Base-by-base conservation (phyloP, 2,888 invertebrate species). In the Adelphocoris suturalis region DNA sequence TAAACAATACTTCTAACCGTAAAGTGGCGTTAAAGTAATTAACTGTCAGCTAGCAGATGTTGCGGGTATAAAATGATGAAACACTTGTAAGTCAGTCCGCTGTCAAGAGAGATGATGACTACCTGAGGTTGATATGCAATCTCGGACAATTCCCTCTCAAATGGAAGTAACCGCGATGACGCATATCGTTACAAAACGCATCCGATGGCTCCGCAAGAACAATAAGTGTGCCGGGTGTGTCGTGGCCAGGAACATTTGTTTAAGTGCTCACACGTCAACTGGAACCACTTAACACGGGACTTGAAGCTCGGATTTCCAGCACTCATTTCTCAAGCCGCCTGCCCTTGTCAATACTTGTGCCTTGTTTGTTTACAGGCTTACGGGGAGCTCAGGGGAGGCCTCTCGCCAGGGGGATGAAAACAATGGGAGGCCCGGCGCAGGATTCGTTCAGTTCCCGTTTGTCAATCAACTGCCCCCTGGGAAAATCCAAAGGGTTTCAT, bases 361-460 rank as follows among this genome's bases (percentile, higher is more conserved):
- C 27, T 57, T 85, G 68, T 86, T 86, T 86, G 86, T 75, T 86
- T 86, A 86, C 76, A 78, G 76, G 86, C 86, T 86, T 46, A 86
- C 86, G 47, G 76, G 52, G 52, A 23, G 19, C 23, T 28, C 48
- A 52, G 19, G 55, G 82, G 52, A 78, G 78, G 78, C 78, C 78
- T n/a, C n/a, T 52, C 19, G 82, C 78, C 37, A 46, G 78, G 46
- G 46, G 78, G 46, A 19, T 47, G 78, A 80, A 37, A 13, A 80
- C 78, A 80, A 80, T 47, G 19, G 46, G 46, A 5, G 46, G 46
- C 12, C 76, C 7, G 19, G 19, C 28, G 37, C 9, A 47, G 78
- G 78, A 80, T 37, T 80, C 78, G 47, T 47, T 80, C 37, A 19
- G 46, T 80, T 37, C 78, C 78, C 47, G 78, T 80, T 80, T 80